Evolutionary conservation across 2,113 vertebrate species (phyloP), one percentile per base, ranked within the genome.

Genomic region (Xerus inauris): DNA sequence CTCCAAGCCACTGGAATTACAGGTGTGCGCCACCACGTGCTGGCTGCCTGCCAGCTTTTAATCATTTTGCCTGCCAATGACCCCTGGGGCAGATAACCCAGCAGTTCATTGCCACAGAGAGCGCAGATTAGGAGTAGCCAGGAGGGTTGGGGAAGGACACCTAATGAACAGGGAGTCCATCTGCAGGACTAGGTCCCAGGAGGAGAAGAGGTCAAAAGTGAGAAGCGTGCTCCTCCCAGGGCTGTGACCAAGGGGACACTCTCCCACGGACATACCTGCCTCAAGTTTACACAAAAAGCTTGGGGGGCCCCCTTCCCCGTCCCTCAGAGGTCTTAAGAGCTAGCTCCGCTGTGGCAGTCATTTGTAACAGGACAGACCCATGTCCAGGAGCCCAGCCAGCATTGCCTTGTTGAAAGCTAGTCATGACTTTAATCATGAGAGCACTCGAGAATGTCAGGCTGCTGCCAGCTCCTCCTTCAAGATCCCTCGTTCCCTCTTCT

Each of bases 381-480:
- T 47, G 35, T 79, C 65, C 40, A 42, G 64, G 72, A 72, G 26
- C 62, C 69, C 8, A 28, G 35, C 6, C 14, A 42, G 77, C 26
- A 17, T 8, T 10, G 5, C 81, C 85, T 19, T 30, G 30, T 32
- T 28, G 10, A 38, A 76, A 11, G 7, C 10, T 76, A 47, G 87
- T 82, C 30, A n/a, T 17, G 51, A 67, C 35, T 75, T 59, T 3
- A 17, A 47, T 47, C 28, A 17, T 19, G 38, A 71, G 6, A 91
- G 40, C 59, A 24, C 54, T 75, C 3, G 0, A 32, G n/a, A 35
- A 73, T 12, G 54, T 49, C 8, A 73, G 79, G 45, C 59, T 1
- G 0, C 49, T 20, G 38, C 22, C 71, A 26, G 22, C 0, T 0
- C 30, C 47, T 28, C 62, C 77, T 19, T 42, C 45, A 0, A 13